Evolutionary conservation across 2,797 vertebrate genomes (phyloP).

Genomic region (Siniperca undulata): DNA sequence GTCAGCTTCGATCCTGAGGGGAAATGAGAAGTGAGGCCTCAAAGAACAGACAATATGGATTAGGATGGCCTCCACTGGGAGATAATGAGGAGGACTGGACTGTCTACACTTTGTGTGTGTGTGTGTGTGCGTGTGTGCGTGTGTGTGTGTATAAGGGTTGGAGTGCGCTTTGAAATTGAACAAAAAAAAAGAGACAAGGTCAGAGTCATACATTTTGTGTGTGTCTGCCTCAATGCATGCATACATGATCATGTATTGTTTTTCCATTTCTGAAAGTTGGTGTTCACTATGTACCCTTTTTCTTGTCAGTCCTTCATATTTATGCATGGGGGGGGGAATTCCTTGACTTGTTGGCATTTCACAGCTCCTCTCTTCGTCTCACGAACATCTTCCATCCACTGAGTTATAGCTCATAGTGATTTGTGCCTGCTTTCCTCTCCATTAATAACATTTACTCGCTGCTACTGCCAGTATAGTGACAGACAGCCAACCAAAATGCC

Average conservation of each 20-base stretch:
- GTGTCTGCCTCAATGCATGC: slow-evolving; percentile 14
- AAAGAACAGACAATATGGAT: slow-evolving; percentile 76
- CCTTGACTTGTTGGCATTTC: slow-evolving; percentile 51
- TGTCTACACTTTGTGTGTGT: slow-evolving; percentile 35
- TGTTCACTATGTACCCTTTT: slow-evolving; percentile 14
- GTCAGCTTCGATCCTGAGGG: slow-evolving; percentile 73
- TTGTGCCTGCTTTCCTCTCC: slow-evolving; percentile 65
- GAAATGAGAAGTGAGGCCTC: slow-evolving; percentile 76
- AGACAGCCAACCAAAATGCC: slow-evolving; percentile 70
- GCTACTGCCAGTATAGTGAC: slow-evolving; percentile 66
- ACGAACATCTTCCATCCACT: slow-evolving; percentile 54
- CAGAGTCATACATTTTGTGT: slow-evolving; percentile 41
- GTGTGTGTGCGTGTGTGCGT: slow-evolving; percentile 5
- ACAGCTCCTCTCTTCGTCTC: slow-evolving; percentile 49
- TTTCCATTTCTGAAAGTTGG: slow-evolving; percentile 39
- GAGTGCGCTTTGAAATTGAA: slow-evolving; percentile 17
- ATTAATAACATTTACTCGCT: slow-evolving; percentile 77
- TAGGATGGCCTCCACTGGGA: slow-evolving; percentile 74
- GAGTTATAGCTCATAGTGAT: slow-evolving; percentile 74
- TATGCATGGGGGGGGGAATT: slow-evolving; percentile 34
- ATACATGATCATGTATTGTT: slow-evolving; percentile 25
- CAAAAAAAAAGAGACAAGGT: slow-evolving; percentile 49
- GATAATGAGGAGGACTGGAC: slow-evolving; percentile 73
- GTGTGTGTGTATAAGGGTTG: not conserved
- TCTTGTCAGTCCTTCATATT: slow-evolving; percentile 47